A percentile compares a stretch with the other conserved stretches of the same genome.
phyloP scores from a whole-genome alignment of 2,113 vertebrate species.

The Ceyx melanurus region DNA sequence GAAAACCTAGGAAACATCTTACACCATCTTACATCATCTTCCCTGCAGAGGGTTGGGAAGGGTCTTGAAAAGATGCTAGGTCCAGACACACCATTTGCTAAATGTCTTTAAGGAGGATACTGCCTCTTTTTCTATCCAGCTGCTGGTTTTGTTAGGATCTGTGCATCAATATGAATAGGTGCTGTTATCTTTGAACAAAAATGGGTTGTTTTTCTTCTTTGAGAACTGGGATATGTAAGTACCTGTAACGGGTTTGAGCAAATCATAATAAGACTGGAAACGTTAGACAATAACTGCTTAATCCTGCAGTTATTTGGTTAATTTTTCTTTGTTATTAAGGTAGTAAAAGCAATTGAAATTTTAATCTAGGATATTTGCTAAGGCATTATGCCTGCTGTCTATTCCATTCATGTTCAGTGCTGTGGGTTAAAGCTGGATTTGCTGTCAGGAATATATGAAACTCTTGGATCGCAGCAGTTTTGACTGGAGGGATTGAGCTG shows the following conservation, averaged over 20 bases:
- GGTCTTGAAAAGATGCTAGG: neutral
- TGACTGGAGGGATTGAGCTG: conserved; percentile 15
- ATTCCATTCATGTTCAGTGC: neutral
- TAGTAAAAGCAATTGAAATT: conserved; percentile 34
- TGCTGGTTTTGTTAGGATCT: neutral
- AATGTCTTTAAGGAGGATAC: neutral
- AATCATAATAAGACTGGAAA: conserved; percentile 5
- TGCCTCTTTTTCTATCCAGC: neutral
- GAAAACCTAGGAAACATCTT: neutral
- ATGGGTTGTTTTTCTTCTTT: neutral
- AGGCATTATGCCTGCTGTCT: neutral
- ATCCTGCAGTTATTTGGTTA: conserved; percentile 31
- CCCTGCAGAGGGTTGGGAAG: neutral
- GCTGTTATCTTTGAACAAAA: neutral
- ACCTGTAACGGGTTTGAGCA: neutral
- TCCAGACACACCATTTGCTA: neutral
- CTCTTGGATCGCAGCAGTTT: conserved; percentile 30
- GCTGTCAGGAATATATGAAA: neutral
- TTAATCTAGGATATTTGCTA: conserved; percentile 27
- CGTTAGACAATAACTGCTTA: neutral
- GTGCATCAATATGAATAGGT: neutral
- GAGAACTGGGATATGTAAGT: neutral
- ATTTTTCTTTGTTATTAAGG: conserved; percentile 15
- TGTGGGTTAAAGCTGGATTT: neutral
- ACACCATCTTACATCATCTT: neutral